phyloP scores from a whole-genome alignment of 1,140 invertebrate species.

The Drosophila subobscura region DNA sequence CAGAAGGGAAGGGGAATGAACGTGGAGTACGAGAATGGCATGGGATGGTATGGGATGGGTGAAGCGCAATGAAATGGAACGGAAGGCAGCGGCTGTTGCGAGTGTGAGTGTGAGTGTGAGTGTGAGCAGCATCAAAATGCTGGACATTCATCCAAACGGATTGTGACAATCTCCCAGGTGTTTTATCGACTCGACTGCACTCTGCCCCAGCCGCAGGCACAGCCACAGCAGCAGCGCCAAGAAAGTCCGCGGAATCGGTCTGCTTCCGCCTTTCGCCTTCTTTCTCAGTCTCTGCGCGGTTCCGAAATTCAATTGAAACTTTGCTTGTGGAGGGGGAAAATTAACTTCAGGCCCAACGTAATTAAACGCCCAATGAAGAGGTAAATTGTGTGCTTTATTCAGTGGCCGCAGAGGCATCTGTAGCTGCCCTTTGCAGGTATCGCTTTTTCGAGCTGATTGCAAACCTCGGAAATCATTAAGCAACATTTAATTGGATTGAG shows the following conservation, averaged over 20 bases:
- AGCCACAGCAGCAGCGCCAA: not conserved
- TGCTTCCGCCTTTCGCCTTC: slow-evolving; percentile 41
- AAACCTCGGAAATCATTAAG: not conserved
- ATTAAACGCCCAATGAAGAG: slow-evolving; percentile 64
- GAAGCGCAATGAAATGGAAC: slow-evolving; percentile 3
- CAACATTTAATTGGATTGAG: not conserved
- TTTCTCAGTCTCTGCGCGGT: not conserved
- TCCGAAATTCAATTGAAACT: slow-evolving; percentile 1
- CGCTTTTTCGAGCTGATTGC: too few relatives aligned
- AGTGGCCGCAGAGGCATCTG: too few relatives aligned
- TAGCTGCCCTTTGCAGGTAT: too few relatives aligned
- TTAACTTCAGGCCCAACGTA: slow-evolving; percentile 37
- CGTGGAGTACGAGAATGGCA: too few relatives aligned
- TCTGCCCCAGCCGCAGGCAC: not conserved
- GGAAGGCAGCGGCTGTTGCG: slow-evolving; percentile 16
- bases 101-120: too few relatives aligned
- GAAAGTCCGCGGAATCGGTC: not conserved
- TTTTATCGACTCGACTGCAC: not conserved
- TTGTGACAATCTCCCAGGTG: slow-evolving; percentile 40
- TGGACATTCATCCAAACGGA: slow-evolving; percentile 34
- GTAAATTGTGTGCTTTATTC: slow-evolving; percentile 32
- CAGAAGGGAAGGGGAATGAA: too few relatives aligned
- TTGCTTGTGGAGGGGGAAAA: not conserved
- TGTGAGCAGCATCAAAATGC: too few relatives aligned
- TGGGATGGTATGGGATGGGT: too few relatives aligned